A percentile compares a stretch with the other conserved stretches of the same genome.
Conservation (phyloP, 2,797 vertebrate genomes). For the Enteromius viviparus region DNA sequence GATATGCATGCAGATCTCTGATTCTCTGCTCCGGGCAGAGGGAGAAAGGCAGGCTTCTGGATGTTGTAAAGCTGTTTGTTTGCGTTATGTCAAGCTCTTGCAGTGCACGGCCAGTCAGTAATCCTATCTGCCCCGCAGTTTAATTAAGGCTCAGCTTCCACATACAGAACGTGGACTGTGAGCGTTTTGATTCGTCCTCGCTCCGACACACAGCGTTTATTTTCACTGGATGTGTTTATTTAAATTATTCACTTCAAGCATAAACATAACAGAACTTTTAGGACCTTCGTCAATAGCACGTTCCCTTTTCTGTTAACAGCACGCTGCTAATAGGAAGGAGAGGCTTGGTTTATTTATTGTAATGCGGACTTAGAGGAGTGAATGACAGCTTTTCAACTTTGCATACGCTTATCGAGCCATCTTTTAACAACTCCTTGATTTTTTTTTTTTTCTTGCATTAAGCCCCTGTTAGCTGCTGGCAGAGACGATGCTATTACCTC, state of each 20-base stretch:
- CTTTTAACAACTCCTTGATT: conserved; percentile 39
- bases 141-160: conserved; percentile 77
- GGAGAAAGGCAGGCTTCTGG: conserved; percentile 64
- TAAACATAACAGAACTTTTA: conserved; percentile 73
- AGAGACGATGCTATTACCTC: neutral
- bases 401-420: conserved; percentile 34
- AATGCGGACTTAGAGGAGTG: conserved; percentile 36
- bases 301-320: conserved; percentile 52
- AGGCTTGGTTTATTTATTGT: conserved; percentile 64
- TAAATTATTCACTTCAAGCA: conserved; percentile 76
- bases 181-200: conserved; percentile 64
- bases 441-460: conserved; percentile 11
- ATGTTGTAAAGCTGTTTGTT: conserved; percentile 78
- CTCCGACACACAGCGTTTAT: conserved; percentile 75
- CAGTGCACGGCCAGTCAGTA: conserved; percentile 72
- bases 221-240: conserved; percentile 79
- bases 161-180: conserved; percentile 71
- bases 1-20: neutral
- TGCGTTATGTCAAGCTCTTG: conserved; percentile 68
- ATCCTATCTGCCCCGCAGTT: conserved; percentile 71
- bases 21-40: neutral
- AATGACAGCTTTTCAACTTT: conserved; percentile 43
- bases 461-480: conserved; percentile 18
- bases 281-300: conserved; percentile 63
- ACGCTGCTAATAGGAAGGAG: conserved; percentile 56